Conservation (phyloP, 2,113 vertebrate genomes). For the Crotalus tigris region DNA sequence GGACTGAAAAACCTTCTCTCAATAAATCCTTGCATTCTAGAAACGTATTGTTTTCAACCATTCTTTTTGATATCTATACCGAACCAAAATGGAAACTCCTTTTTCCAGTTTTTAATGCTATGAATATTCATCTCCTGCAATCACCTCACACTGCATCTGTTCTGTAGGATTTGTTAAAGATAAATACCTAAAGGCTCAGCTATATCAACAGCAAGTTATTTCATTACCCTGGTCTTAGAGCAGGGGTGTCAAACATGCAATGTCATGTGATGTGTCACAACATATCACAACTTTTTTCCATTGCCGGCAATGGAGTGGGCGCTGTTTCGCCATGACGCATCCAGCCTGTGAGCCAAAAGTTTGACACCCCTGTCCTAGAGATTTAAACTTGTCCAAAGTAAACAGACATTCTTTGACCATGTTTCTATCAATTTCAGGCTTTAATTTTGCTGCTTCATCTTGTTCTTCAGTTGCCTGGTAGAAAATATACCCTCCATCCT, state of each 20-base stretch:
- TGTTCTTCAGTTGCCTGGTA: neutral
- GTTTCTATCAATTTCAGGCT: neutral
- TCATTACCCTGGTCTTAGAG: neutral
- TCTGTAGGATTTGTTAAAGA: neutral
- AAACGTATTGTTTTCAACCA: neutral
- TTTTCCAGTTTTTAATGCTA: neutral
- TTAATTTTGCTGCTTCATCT: neutral
- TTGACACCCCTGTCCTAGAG: neutral
- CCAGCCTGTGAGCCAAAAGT: too few relatives aligned
- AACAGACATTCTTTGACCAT: neutral
- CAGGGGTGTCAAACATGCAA: too few relatives aligned
- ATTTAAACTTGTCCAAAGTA: neutral
- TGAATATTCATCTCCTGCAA: neutral
- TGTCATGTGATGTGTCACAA: too few relatives aligned
- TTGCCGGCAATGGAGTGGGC: too few relatives aligned
- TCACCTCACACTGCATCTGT: neutral
- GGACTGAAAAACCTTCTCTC: neutral
- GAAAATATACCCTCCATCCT: neutral
- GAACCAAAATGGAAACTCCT: neutral
- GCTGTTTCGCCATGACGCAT: too few relatives aligned
- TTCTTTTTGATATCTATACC: neutral
- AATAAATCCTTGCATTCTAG: neutral
- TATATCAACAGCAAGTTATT: neutral
- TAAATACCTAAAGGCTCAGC: neutral
- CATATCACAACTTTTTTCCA: too few relatives aligned